Percentiles rank a stretch among this genome's conserved stretches.
Evolutionary conservation across 1,140 invertebrate species (phyloP).

Genomic region (Drosophila bifasciata): DNA sequence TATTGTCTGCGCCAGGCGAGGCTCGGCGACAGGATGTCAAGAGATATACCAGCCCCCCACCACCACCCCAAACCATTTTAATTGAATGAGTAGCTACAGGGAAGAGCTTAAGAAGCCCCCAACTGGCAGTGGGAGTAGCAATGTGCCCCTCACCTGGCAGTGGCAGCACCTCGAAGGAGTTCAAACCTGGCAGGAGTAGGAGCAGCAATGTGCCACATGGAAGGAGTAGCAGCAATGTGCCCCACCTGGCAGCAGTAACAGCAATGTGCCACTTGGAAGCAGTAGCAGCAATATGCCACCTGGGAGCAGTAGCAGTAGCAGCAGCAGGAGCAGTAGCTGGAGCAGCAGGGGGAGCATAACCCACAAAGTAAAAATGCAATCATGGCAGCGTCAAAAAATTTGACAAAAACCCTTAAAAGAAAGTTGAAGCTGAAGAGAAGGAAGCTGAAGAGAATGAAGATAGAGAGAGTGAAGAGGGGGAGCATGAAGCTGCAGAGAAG

Average conservation of each 20-base stretch:
- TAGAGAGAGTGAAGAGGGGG: too few relatives aligned
- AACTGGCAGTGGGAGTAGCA: slow-evolving; percentile 18
- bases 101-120: slow-evolving; percentile 29
- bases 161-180: too few relatives aligned
- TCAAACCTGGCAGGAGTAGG: too few relatives aligned
- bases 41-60: neutral
- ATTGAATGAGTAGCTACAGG: slow-evolving; percentile 56
- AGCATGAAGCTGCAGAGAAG: slow-evolving; percentile 5
- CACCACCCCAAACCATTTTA: slow-evolving; percentile 48
- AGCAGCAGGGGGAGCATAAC: neutral
- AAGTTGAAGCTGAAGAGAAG: neutral
- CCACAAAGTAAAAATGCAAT: slow-evolving; percentile 29
- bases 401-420: neutral
- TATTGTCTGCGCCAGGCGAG: neutral
- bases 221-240: too few relatives aligned
- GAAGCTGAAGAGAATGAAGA: too few relatives aligned
- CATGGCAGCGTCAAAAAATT: slow-evolving; percentile 34
- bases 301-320: too few relatives aligned
- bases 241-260: too few relatives aligned
- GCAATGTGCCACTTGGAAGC: too few relatives aligned
- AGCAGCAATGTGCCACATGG: too few relatives aligned
- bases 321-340: neutral
- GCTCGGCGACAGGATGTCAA: slow-evolving; percentile 23
- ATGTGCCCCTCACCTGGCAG: neutral
- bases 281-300: too few relatives aligned